These are phyloP conservation scores for Lampris incognitus DNA, from an alignment of 2,113 vertebrate species.

Conservation along the genomic window DNA sequence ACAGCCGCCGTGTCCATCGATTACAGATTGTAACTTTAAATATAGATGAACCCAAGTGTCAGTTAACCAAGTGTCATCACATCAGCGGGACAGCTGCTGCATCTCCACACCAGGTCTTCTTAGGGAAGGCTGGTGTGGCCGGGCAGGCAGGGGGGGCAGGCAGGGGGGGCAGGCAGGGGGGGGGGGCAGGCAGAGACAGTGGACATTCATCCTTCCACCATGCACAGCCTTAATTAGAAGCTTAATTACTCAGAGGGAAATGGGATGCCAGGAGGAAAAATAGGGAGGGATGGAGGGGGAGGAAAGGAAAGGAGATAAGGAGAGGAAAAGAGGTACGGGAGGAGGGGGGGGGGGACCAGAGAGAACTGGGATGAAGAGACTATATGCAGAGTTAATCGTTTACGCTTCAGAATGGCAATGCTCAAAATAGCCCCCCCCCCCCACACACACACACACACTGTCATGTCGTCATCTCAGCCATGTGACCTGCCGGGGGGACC, in stretches of 20 bases:
- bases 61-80: too few relatives aligned
- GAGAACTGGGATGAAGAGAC: too few relatives aligned
- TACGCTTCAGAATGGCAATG: conserved; percentile 49
- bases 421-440: conserved; percentile 58
- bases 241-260: conserved; percentile 74
- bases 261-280: conserved; percentile 63
- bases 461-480: conserved; percentile 39
- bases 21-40: too few relatives aligned
- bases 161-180: conserved; percentile 14
- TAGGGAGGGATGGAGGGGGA: conserved; percentile 42
- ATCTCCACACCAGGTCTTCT: too few relatives aligned
- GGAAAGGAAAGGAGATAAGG: conserved; percentile 32
- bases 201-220: conserved; percentile 65
- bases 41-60: too few relatives aligned
- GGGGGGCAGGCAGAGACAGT: conserved; percentile 30
- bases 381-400: neutral
- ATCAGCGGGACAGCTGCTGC: too few relatives aligned
- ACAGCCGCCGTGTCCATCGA: too few relatives aligned
- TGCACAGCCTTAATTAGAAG: conserved; percentile 74
- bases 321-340: neutral
- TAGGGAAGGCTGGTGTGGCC: too few relatives aligned
- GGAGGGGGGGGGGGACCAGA: neutral
- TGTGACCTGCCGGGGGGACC: conserved; percentile 44
- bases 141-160: too few relatives aligned
- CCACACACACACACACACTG: neutral